Evolutionary conservation across 2,797 vertebrate genomes (phyloP).

Genomic region (Syngnathus rostellatus): DNA sequence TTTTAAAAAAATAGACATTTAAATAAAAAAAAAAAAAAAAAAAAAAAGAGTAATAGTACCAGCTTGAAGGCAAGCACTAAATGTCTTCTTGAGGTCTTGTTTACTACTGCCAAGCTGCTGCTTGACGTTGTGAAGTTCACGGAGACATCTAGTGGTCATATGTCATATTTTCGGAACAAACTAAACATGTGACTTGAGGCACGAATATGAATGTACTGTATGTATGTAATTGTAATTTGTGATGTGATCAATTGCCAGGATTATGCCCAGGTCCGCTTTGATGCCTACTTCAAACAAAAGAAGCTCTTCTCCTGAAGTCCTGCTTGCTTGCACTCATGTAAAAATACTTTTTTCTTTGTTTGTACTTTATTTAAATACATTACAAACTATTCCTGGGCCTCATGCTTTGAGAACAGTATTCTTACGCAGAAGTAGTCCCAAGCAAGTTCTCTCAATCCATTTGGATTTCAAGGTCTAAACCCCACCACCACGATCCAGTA

Average conservation of each 20-base stretch:
- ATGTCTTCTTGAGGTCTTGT: too few relatives aligned
- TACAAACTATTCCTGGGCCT: not conserved
- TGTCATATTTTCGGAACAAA: not conserved
- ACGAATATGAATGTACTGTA: not conserved
- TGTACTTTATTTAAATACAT: not conserved
- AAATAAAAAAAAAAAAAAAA: too few relatives aligned
- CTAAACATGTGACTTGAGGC: not conserved
- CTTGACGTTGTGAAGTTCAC: too few relatives aligned
- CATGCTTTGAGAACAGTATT: not conserved
- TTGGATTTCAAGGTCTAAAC: not conserved
- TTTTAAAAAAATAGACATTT: too few relatives aligned
- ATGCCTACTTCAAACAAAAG: slow-evolving; percentile 88
- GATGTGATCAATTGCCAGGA: slow-evolving; percentile 65
- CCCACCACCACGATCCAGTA: not conserved
- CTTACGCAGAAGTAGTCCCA: not conserved
- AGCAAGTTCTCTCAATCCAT: not conserved
- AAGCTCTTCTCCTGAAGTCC: slow-evolving; percentile 61
- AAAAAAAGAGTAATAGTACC: not conserved
- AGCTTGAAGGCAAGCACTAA: too few relatives aligned
- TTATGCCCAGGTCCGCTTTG: slow-evolving; percentile 83
- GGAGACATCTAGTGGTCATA: too few relatives aligned
- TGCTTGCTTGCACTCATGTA: not conserved
- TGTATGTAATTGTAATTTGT: not conserved
- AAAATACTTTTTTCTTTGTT: not conserved
- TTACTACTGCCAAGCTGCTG: too few relatives aligned